Conservation (phyloP, 2,888 invertebrate genomes). For the Eupithecia vulgata region DNA sequence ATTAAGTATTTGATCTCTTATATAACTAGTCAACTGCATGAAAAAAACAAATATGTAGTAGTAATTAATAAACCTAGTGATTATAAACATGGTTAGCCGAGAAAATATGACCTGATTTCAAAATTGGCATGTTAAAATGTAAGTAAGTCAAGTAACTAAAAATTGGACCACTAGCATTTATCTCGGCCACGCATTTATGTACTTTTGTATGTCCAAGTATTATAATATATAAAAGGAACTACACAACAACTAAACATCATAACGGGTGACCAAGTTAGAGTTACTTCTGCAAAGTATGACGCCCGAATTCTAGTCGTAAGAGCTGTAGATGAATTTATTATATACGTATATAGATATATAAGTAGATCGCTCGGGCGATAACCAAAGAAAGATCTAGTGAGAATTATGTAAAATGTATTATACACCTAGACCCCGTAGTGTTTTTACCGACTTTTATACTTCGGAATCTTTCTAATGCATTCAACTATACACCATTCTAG, state of each 20-base stretch:
- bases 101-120: not conserved
- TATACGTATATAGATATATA: conserved; percentile 43
- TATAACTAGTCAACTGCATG: not conserved
- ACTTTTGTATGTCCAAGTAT: not conserved
- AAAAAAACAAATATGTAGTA: not conserved
- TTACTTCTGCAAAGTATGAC: not conserved
- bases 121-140: not conserved
- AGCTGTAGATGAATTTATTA: conserved; percentile 56
- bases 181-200: not conserved
- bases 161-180: conserved; percentile 1
- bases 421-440: conserved; percentile 74
- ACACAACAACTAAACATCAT: conserved; percentile 19
- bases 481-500: conserved; percentile 42
- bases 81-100: not conserved
- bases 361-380: conserved; percentile 51
- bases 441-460: conserved; percentile 81
- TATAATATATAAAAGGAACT: not conserved
- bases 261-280: conserved; percentile 60
- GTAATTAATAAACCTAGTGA: not conserved
- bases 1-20: not conserved
- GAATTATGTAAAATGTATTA: conserved; percentile 69
- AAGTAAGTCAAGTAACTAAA: not conserved
- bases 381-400: conserved; percentile 77
- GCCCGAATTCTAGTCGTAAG: conserved; percentile 69
- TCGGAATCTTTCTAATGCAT: conserved; percentile 63